Conservation (phyloP, 2,113 vertebrate species). For the Panthera uncia region DNA sequence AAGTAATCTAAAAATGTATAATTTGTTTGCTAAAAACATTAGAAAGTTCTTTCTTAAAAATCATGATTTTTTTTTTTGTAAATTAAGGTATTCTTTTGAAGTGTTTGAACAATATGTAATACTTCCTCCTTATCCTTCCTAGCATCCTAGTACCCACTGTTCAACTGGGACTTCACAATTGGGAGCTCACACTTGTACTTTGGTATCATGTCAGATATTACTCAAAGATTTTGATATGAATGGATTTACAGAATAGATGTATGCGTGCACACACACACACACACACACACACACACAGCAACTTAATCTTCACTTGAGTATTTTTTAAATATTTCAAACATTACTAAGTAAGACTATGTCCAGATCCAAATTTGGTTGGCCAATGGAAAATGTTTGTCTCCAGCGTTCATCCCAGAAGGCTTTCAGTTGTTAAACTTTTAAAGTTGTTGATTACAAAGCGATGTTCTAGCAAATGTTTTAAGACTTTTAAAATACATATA, state of each 20-base stretch:
- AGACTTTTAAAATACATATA: neutral
- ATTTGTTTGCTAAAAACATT: neutral
- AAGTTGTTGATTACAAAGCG: neutral
- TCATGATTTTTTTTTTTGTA: neutral
- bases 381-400: neutral
- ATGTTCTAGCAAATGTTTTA: neutral
- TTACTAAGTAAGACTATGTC: neutral
- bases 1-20: neutral
- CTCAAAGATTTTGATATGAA: neutral
- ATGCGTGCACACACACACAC: neutral
- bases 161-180: neutral
- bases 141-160: neutral
- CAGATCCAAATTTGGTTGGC: neutral
- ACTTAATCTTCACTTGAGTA: neutral
- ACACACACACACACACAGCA: neutral
- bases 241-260: neutral
- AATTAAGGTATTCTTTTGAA: neutral
- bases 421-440: constrained; percentile 6
- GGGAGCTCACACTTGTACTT: neutral
- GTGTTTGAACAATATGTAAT: neutral
- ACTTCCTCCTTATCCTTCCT: neutral
- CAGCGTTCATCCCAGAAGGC: neutral
- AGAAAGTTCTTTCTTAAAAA: neutral
- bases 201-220: neutral
- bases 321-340: neutral